Evolutionary conservation across 2,113 vertebrate species (phyloP), one percentile per base, ranked within the genome.

Genomic region (Labeo rohita): DNA sequence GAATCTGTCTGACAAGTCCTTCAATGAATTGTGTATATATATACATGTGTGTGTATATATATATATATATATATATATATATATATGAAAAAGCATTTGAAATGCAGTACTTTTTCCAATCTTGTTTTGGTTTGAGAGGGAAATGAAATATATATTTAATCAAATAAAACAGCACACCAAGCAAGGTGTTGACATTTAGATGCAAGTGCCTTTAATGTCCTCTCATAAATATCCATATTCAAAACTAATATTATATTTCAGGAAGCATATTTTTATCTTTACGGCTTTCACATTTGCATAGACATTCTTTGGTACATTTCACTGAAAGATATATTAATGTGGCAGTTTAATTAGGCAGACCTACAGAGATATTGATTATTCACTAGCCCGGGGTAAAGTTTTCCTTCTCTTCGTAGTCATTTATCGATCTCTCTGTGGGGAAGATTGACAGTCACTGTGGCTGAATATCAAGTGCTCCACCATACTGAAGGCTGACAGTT

Each of bases 301-400:
- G 52, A 84, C 73, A 74, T 74, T 84, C 87, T 78, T 86, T 89
- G 84, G 88, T 89, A 90, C 83, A 66, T 88, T 91, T 91, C 88
- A 90, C 81, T 87, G 85, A 83, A 90, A 92, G 87, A 91, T 91
- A 91, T 92, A 92, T 93, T 91, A 92, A 93, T 89, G 92, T 93
- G 92, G 91, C 91, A 92, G 86, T 93, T 93, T 94, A 94, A 94
- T 94, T 93, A 93, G 91, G 77, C 63, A 90, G 91, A 89, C 90
- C 91, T 82, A 88, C 88, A 84, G 89, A 88, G 87, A 73, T 93
- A 94, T 95, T 90, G 93, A 95, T 94, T 94, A 93, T 93, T 89
- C 91, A 89, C 89, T 92, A 86, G 93, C 91, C 93, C 88, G 89
- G 87, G 92, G 91, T 91, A 90, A 94, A 92, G 92, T 93, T 94